Evolutionary conservation across 37 sponge, comb jelly and placozoan species (phyloP).

Genomic region (Ephydatia muelleri): DNA sequence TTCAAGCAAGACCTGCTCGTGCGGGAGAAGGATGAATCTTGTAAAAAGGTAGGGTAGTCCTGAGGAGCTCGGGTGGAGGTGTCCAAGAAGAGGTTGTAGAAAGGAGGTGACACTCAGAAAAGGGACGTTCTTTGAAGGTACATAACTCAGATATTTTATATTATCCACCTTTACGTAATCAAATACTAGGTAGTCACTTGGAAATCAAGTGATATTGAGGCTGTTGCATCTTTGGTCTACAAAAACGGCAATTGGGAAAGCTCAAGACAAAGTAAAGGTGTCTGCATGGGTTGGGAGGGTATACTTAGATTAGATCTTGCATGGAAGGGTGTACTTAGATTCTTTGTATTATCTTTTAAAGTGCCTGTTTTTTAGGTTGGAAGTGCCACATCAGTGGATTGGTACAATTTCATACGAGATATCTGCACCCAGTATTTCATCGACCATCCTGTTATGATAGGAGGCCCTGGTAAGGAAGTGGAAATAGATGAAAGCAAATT

Average conservation of each 20-base stretch:
- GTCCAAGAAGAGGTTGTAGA: slow-evolving; percentile 44
- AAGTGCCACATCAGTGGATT: slow-evolving; percentile 23
- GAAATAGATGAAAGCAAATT: slow-evolving; percentile 29
- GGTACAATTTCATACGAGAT: slow-evolving; percentile 57
- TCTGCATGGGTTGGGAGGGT: not conserved
- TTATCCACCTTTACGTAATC: too few relatives aligned
- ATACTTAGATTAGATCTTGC: too few relatives aligned
- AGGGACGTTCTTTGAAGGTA: slow-evolving; percentile 21
- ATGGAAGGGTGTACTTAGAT: too few relatives aligned
- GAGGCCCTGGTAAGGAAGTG: slow-evolving; percentile 2
- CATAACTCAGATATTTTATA: slow-evolving; percentile 4
- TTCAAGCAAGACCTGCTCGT: too few relatives aligned
- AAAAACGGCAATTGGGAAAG: slow-evolving; percentile 1
- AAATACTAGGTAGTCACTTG: too few relatives aligned
- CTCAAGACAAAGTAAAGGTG: slow-evolving; percentile 6
- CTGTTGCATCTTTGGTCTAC: slow-evolving; percentile 25
- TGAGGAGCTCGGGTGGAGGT: slow-evolving; percentile 10
- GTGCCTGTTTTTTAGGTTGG: too few relatives aligned
- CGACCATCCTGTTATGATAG: slow-evolving; percentile 39
- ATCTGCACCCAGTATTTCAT: slow-evolving; percentile 50
- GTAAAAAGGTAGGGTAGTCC: too few relatives aligned
- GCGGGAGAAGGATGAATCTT: too few relatives aligned
- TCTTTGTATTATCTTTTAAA: too few relatives aligned
- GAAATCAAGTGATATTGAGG: slow-evolving; percentile 7
- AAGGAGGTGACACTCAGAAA: slow-evolving; percentile 22